These are phyloP conservation scores for Dendrocincla tyrannina DNA, from an alignment of 2,797 vertebrate genomes.

Conservation along the genomic window DNA sequence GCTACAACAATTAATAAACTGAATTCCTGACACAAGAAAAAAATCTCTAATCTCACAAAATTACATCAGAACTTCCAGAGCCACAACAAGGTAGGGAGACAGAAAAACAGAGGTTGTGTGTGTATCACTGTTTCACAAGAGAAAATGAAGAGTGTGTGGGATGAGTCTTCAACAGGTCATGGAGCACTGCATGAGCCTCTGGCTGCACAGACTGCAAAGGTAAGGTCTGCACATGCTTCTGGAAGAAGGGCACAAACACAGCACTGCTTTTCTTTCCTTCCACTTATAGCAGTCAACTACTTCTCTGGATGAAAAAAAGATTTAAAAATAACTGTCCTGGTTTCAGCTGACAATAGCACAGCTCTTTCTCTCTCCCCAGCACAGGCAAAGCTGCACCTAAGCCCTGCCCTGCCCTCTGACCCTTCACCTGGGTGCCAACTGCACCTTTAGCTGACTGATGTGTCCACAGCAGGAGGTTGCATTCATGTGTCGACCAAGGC, in stretches of 20 bases:
- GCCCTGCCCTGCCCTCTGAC: background rate
- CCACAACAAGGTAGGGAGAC: background rate
- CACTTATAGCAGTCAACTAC: background rate
- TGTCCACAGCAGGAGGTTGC: background rate
- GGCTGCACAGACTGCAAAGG: background rate
- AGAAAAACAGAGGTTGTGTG: accelerated
- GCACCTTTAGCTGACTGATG: background rate
- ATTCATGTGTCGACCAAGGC: background rate
- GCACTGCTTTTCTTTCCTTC: background rate
- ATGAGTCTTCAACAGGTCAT: background rate
- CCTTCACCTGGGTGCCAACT: background rate
- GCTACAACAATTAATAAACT: background rate
- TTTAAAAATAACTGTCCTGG: background rate
- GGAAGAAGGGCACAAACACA: background rate
- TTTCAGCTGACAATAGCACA: background rate
- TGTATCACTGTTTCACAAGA: background rate
- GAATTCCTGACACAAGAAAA: background rate
- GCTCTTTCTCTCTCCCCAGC: background rate
- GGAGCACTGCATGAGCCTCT: accelerated
- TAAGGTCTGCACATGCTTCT: background rate
- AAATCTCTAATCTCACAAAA: background rate
- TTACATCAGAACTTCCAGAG: background rate
- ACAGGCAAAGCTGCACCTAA: background rate
- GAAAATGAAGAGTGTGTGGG: no score
- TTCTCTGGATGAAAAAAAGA: background rate